These are phyloP conservation scores for Habropoda laboriosa DNA, from an alignment of 1,140 invertebrate genomes.

Conservation along the genomic window DNA sequence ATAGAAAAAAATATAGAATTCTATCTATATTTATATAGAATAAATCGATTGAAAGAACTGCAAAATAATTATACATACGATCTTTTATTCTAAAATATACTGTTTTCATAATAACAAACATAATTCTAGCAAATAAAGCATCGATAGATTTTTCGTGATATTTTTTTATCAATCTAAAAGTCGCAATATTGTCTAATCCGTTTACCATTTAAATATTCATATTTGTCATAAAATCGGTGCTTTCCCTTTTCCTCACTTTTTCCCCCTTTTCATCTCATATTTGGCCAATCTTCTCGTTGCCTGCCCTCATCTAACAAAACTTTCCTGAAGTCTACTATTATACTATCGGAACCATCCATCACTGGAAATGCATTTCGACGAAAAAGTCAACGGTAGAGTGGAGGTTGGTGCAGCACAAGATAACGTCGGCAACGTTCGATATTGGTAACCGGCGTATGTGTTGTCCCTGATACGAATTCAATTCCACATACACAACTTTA, in stretches of 20 bases:
- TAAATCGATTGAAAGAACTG: no score
- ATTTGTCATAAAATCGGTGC: no score
- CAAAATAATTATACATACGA: no score
- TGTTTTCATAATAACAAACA: no score
- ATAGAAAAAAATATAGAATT: no score
- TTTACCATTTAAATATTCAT: no score
- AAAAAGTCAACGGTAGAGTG: slow-evolving; percentile 40
- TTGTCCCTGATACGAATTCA: slow-evolving; percentile 40
- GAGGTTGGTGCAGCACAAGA: slow-evolving; percentile 29
- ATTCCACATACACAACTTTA: background rate
- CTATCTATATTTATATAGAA: no score
- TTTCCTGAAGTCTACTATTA: slow-evolving; percentile 29
- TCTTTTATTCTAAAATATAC: no score
- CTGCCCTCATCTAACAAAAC: background rate
- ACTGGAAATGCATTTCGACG: slow-evolving; percentile 43
- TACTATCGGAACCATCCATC: slow-evolving; percentile 43
- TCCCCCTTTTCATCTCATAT: background rate
- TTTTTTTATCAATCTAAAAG: no score
- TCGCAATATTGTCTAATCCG: no score
- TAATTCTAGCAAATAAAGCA: no score
- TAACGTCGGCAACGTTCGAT: slow-evolving; percentile 41
- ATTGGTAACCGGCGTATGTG: slow-evolving; percentile 32
- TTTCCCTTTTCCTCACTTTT: background rate
- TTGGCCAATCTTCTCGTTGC: background rate
- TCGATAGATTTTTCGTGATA: no score